Conservation (phyloP, 2,888 invertebrate genomes). For the Anorthoa munda region DNA sequence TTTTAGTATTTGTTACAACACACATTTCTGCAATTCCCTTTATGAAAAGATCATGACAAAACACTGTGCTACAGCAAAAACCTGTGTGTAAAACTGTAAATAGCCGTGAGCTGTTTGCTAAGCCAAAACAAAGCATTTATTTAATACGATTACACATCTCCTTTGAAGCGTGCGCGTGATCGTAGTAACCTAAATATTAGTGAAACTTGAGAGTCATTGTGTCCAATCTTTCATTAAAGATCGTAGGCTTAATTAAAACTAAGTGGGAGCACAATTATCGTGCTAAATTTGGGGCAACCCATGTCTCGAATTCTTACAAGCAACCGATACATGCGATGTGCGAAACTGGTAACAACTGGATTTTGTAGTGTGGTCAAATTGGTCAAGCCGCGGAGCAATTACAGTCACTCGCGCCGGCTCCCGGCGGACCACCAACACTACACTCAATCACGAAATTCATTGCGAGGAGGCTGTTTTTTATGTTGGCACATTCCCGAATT, state of each 20-base stretch:
- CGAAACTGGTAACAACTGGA: constrained; percentile 74
- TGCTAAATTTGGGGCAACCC: constrained; percentile 69
- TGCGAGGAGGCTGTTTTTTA: not conserved
- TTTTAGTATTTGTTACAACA: not conserved
- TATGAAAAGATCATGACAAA: not conserved
- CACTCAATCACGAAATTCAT: constrained; percentile 12
- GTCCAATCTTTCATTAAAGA: constrained; percentile 66
- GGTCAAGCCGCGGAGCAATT: constrained; percentile 69
- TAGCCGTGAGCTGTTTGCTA: not conserved
- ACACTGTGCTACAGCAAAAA: not conserved
- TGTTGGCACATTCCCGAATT: not conserved
- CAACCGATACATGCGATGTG: constrained; percentile 46
- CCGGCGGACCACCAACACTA: not conserved
- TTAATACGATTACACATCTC: constrained; percentile 21
- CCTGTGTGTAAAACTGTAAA: not conserved
- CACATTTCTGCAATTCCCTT: not conserved
- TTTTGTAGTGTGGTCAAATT: constrained; percentile 69
- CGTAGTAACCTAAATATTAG: constrained; percentile 44
- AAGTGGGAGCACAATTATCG: constrained; percentile 73
- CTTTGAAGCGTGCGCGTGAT: constrained; percentile 32
- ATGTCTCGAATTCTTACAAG: constrained; percentile 67
- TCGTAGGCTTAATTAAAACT: constrained; percentile 74
- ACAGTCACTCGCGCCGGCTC: constrained; percentile 17
- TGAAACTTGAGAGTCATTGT: constrained; percentile 56
- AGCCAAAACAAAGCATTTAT: constrained; percentile 21